Percentiles rank a stretch among this genome's conserved stretches.
phyloP scores from a whole-genome alignment of 2,797 vertebrate genomes.

The Bradypodion ventrale region DNA sequence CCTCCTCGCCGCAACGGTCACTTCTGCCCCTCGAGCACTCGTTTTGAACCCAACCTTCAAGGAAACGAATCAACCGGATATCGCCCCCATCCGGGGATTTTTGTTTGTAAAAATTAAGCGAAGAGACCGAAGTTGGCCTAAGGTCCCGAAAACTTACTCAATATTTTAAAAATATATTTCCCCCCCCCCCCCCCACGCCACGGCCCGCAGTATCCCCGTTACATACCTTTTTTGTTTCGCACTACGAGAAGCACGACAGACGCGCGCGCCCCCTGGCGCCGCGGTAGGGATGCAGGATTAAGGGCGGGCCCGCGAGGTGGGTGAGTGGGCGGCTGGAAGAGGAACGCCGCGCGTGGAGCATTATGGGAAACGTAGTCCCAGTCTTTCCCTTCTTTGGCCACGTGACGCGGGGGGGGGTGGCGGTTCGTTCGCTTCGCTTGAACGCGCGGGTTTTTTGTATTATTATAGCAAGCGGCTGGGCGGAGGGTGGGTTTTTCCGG shows the following conservation, averaged over 20 bases:
- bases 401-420: too few species aligned
- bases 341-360: background rate
- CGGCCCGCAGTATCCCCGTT: too few species aligned
- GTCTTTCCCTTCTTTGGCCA: too few species aligned
- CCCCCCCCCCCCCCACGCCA: too few species aligned
- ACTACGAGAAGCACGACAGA: background rate
- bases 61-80: too few species aligned
- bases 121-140: background rate
- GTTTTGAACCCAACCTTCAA: background rate
- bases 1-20: too few species aligned
- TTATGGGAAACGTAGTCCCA: background rate
- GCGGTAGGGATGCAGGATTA: background rate
- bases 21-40: too few species aligned
- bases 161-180: background rate
- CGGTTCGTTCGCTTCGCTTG: background rate
- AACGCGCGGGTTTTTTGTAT: background rate
- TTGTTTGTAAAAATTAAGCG: too few species aligned
- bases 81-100: too few species aligned
- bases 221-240: background rate
- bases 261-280: too few species aligned
- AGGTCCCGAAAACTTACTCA: too few species aligned
- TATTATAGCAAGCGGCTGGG: background rate
- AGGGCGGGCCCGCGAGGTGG: too few species aligned
- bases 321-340: background rate
- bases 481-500: background rate